Evolutionary conservation across 2,797 vertebrate genomes (phyloP), one percentile per base, ranked within the genome.

Genomic region (Yasuhikotakia modesta): DNA sequence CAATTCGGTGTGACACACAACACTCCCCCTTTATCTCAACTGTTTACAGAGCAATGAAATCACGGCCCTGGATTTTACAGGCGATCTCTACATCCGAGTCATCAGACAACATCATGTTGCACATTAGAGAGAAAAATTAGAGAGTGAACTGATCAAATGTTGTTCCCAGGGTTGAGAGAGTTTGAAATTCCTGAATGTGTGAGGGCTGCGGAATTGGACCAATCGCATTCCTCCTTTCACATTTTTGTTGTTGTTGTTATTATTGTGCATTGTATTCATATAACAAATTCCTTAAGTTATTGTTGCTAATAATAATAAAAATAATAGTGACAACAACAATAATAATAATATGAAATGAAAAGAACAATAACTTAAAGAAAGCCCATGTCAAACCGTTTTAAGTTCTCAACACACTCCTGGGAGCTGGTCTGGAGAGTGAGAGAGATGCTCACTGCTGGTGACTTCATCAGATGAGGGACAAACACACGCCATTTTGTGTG

Each of bases 121-220:
- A 87, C 85, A 88, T 87, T 32, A 85, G 79, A 81, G 73, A 52
- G 30, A 60, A 74, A 79, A 79, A 67, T 64, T 69, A 78, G 84
- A 87, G 84, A 90, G 90, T 92, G 87, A 92, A 92, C 92, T 92
- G 90, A 92, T 90, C 91, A 92, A 93, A 90, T 87, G 86, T 87
- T 84, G 84, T 88, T 87, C 91, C 90, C 90, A 2, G 6, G 90
- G 88, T 90, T 84, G 72, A 66, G 85, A 86, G 84, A 73, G 77
- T 86, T 86, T 86, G 87, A 92, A 91, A 93, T 93, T 93, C 88
- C 86, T 80, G 87, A 88, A 90, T 92, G 91, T 93, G 92, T 90
- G 89, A 85, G 79, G 46, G 45, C 73, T 65, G 78, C 71, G 87
- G 88, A 88, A 87, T 86, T 86, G 75, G 79, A 76, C 61, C 75